phyloP scores from a whole-genome alignment of 2,888 invertebrate species.

The Halictus quadricinctus region DNA sequence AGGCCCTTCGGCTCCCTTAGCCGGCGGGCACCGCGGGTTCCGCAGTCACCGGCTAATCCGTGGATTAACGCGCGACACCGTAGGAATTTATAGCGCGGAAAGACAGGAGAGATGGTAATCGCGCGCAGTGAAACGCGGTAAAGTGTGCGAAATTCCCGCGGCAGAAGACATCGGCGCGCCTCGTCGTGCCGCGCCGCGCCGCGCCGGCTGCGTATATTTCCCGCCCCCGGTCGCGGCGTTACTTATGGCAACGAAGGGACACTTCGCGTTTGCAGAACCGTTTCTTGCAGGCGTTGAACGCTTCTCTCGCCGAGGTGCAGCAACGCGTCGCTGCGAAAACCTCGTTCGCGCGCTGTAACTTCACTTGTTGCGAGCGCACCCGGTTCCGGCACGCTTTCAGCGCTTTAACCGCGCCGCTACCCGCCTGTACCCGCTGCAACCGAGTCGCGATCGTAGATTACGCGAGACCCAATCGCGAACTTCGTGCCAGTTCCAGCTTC shows the following conservation, averaged over 20 bases:
- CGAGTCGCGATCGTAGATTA: constrained; percentile 1
- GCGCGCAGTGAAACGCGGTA: constrained; percentile 63
- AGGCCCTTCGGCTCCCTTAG: constrained; percentile 6
- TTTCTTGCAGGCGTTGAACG: constrained; percentile 10
- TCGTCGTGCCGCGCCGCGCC: too few relatives aligned
- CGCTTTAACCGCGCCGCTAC: not conserved
- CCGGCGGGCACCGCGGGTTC: constrained; percentile 35
- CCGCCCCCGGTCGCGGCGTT: constrained; percentile 26
- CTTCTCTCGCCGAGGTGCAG: not conserved
- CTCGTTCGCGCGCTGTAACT: constrained; percentile 16
- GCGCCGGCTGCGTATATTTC: constrained; percentile 37
- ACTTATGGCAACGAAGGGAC: constrained; percentile 39
- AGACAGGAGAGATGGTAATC: constrained; percentile 68
- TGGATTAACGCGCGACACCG: constrained; percentile 69
- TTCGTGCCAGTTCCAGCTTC: not conserved
- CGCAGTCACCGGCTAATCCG: constrained; percentile 65
- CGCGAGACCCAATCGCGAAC: not conserved
- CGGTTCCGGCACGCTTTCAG: constrained; percentile 20
- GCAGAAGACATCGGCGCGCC: constrained; percentile 27
- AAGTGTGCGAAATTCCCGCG: constrained; percentile 64
- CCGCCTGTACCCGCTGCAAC: not conserved
- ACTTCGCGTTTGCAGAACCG: not conserved
- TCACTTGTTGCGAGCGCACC: constrained; percentile 30
- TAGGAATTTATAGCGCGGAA: constrained; percentile 69
- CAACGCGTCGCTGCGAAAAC: not conserved